These are phyloP conservation scores for Acanthornis magna DNA, from an alignment of 2,797 vertebrate genomes.

Conservation along the genomic window DNA sequence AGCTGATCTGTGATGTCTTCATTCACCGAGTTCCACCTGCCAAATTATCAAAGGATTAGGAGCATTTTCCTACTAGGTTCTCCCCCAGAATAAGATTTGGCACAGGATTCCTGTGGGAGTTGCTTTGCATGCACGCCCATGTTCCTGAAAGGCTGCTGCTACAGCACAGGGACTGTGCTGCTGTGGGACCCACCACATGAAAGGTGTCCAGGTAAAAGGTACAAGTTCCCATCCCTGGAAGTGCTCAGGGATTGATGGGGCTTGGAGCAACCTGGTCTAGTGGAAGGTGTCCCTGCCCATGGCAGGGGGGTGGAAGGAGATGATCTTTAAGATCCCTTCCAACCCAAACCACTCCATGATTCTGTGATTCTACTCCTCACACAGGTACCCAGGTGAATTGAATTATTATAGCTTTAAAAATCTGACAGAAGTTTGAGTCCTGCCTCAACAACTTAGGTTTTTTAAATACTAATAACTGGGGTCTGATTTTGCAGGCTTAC, in stretches of 20 bases:
- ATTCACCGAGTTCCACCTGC: slow-evolving; percentile 81
- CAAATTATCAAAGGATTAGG: background rate
- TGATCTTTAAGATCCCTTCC: background rate
- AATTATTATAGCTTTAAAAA: background rate
- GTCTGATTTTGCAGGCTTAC: slow-evolving; percentile 30
- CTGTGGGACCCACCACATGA: background rate
- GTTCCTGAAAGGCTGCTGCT: background rate
- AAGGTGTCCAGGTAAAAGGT: background rate
- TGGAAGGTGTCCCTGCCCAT: background rate
- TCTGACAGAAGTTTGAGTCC: background rate
- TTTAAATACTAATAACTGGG: background rate
- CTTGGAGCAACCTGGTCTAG: background rate
- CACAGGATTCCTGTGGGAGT: background rate
- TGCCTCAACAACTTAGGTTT: background rate
- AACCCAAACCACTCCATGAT: background rate
- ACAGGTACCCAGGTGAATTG: background rate
- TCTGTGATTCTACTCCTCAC: background rate
- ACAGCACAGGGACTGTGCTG: background rate
- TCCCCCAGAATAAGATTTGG: background rate
- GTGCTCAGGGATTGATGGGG: background rate
- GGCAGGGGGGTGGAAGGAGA: background rate
- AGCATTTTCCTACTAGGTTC: background rate
- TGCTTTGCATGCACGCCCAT: background rate
- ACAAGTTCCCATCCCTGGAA: background rate
- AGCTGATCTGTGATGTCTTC: slow-evolving; percentile 71